Base-by-base conservation (phyloP, 2,888 invertebrate species). In the Macropis europaea region DNA sequence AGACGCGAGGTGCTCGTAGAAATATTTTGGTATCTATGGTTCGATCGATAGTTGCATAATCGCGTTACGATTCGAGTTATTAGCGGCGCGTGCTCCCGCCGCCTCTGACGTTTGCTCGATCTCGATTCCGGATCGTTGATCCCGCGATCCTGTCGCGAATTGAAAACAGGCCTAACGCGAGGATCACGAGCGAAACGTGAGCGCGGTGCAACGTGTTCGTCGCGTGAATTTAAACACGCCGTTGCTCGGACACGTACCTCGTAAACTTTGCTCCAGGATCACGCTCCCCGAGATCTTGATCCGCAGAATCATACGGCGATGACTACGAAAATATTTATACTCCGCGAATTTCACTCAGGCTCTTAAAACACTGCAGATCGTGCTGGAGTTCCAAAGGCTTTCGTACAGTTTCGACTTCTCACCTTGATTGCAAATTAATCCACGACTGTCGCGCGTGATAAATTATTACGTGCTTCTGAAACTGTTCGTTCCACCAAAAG, bases 1-100 rank as follows among this genome's bases (percentile, higher is more conserved):
- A 38, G 17, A 13, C 6, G 9, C 5, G 47, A 36, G 13, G 19
- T 3, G 1, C n/a, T 17, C 17, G 59, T 42, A 50, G 66, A 67
- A 57, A 66, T 62, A 54, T 75, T 38, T 45, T 50, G 22, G 30
- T 67, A 66, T 62, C 72, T 28, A 54, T 56, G 50, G 43, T 63
- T 66, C 62, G 42, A 73, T 75, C 76, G 72, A 56, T 28, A 5
- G 60, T 76, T 76, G 54, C 73, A 19, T 63, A 68, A 76, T 57
- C 60, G 22, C 42, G 64, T 45, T 45, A 45, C 54, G 48, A 71
- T 47, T 50, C 63, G 52, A 61, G 54, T 67, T 76, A 63, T 68
- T 68, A 53, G 52, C 60, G 47, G 38, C 34, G 47, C 42, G 64
- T 54, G 48, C 45, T 69, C 59, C 38, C 22, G 13, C 60, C 50